Conservation (phyloP, 1,140 invertebrate genomes). For the Glomeris maerens region DNA sequence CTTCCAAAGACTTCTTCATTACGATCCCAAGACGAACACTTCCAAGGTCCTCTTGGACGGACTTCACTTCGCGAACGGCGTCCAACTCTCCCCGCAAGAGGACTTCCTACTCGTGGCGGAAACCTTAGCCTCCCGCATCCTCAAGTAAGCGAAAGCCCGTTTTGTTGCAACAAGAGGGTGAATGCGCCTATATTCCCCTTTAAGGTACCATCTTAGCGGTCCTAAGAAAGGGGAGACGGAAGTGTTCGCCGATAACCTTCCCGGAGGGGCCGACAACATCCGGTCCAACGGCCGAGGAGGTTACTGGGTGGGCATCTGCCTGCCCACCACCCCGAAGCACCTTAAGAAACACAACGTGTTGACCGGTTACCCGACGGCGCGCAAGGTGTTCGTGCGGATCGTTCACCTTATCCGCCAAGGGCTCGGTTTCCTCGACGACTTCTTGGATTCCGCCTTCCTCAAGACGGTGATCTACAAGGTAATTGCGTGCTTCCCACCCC, state of each 20-base stretch:
- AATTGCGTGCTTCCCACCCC: no score
- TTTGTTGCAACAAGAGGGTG: no score
- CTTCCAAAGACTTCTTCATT: conserved; percentile 46
- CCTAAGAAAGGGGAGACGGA: conserved; percentile 54
- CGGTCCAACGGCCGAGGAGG: conserved; percentile 47
- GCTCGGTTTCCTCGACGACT: conserved; percentile 13
- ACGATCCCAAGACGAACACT: conserved; percentile 44
- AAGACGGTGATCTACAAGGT: conserved; percentile 20
- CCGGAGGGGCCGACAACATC: conserved; percentile 68
- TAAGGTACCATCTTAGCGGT: conserved; percentile 61
- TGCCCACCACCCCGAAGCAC: conserved; percentile 23
- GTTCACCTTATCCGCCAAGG: conserved; percentile 17
- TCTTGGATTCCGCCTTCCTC: conserved; percentile 5
- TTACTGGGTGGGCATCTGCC: conserved; percentile 46
- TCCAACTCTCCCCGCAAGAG: conserved; percentile 56
- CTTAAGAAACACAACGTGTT: conserved; percentile 26
- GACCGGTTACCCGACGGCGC: conserved; percentile 25
- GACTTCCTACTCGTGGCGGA: conserved; percentile 57
- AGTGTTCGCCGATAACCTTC: conserved; percentile 58
- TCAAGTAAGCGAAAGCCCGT: conserved; percentile 36
- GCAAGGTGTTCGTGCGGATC: conserved; percentile 25
- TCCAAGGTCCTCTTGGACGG: conserved; percentile 51
- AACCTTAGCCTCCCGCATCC: conserved; percentile 34
- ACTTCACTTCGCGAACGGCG: conserved; percentile 64
- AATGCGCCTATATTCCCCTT: no score